Evolutionary conservation across 1,140 invertebrate species (phyloP).

Genomic region (Drosophila bocqueti): DNA sequence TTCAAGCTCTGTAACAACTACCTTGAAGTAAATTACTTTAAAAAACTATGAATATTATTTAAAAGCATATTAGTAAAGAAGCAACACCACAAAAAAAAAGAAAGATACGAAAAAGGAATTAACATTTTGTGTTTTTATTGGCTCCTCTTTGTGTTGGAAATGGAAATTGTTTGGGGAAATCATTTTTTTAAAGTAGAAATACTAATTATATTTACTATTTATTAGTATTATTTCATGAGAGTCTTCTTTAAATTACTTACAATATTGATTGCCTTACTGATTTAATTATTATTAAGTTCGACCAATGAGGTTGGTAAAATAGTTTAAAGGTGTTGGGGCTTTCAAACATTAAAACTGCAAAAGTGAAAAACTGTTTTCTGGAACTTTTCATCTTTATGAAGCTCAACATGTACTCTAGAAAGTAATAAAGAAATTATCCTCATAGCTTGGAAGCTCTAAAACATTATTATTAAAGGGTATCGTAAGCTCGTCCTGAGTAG

Average conservation of each 20-base stretch:
- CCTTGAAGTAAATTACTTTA: conserved; percentile 65
- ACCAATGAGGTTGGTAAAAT: not conserved
- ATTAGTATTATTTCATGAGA: no score
- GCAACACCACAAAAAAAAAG: conserved; percentile 24
- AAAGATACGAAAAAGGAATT: conserved; percentile 38
- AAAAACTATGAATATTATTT: conserved; percentile 48
- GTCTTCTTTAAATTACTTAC: not conserved
- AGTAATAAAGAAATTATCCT: not conserved
- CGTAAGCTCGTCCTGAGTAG: conserved; percentile 20
- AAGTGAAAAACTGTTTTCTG: not conserved
- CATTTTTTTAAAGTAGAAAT: not conserved
- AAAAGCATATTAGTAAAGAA: conserved; percentile 32
- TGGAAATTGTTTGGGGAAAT: not conserved
- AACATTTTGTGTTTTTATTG: conserved; percentile 41
- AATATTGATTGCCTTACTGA: not conserved
- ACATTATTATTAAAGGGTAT: conserved; percentile 16
- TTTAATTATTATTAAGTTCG: not conserved
- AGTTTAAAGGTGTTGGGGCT: not conserved
- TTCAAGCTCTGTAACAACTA: conserved; percentile 66
- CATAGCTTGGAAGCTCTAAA: conserved; percentile 11
- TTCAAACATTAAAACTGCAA: not conserved
- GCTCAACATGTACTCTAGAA: conserved; percentile 6
- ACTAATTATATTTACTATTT: no score
- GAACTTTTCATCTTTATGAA: conserved; percentile 33
- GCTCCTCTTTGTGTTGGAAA: not conserved